Base-by-base conservation (phyloP, 2,888 invertebrate genomes). In the Sturmia bella region DNA sequence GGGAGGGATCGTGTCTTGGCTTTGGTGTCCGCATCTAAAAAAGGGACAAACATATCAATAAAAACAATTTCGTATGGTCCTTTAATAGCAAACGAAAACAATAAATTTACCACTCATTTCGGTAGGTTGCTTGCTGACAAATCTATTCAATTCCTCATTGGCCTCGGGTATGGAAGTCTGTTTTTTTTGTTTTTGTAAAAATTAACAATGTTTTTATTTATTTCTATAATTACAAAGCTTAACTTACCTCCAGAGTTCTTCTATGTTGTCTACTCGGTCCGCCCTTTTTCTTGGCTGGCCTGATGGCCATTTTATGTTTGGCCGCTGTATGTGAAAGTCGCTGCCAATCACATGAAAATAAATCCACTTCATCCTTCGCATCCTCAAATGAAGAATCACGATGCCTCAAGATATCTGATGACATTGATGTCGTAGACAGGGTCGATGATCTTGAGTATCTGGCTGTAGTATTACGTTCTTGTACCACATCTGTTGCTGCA, bases 301-400 rank as follows among this genome's bases (percentile, higher is more conserved):
- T 92, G 77, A 96, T 94, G 61, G 96, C 94, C 92, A 96, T 96
- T 91, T 95, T 94, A 92, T 96, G 96, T 86, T 93, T 93, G 75
- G 96, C 96, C 57, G 96, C 96, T 80, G 94, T 94, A 91, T 96
- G 96, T 87, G 95, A 95, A 86, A 96, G 92, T 76, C 95, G 94
- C 54, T 89, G 88, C 41, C 88, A 88, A 39, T 88, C 87, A 13
- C 86, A 84, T 45, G 88, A 87, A 48, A 89, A 87, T 5, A 90
- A 85, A 84, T 90, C 91, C 13, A 89, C 86, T 39, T 89, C 89
- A 64, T 90, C 90, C 21, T 85, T 84, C 7, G 11, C 77, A 83
- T 56, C 80, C 2, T 63, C 19, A n/a, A 78, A 74, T 15, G 79
- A 75, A 15, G 77, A 61, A 24, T 83, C 79, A 52, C 63, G 79